Evolutionary conservation across 2,888 invertebrate species (phyloP), one percentile per base, ranked within the genome.

Genomic region (Noctua janthe): DNA sequence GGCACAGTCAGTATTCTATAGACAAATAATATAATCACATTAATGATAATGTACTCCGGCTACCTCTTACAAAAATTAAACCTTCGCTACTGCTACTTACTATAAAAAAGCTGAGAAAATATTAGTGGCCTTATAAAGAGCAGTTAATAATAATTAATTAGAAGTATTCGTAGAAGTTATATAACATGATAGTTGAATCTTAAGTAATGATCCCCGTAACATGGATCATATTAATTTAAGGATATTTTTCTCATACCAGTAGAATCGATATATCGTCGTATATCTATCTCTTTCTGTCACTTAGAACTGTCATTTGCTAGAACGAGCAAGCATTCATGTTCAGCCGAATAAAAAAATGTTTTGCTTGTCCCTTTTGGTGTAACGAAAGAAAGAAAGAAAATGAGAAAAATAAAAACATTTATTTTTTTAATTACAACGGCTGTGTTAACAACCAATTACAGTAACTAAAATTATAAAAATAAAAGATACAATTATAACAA

Each of bases 91-190:
- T 29, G 29, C 20, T 54, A 43, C 11, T 23, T 39, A 39, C 39
- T 20, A 64, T n/a, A 51, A 51, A 51, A 49, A 49, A 23, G 17
- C 35, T 35, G 5, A 20, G 0, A 56, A 0, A n/a, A 59, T 43
- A 67, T 80, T 80, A 74, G 81, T 80, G 80, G 80, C 80, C 80
- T 80, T 80, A 79, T 54, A n/a, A 51, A 43, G 11, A 59, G 4
- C 23, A 23, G n/a, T 59, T n/a, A n/a, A 23, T 6, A 11, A 39
- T 5, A 23, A 43, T 29, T 20, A 62, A 35, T 47, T 72, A 79
- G 51, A 54, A 17, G 1, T 73, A 73, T 47, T 49, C 59, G 23
- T 80, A 80, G 73, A 6, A 43, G 15, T 80, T 56, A 49, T 56
- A n/a, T 49, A 39, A 66, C 20, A 59, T 8, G 15, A 8, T 67